Base-by-base conservation (phyloP, 2,113 vertebrate genomes). In the Dissostichus mawsoni region DNA sequence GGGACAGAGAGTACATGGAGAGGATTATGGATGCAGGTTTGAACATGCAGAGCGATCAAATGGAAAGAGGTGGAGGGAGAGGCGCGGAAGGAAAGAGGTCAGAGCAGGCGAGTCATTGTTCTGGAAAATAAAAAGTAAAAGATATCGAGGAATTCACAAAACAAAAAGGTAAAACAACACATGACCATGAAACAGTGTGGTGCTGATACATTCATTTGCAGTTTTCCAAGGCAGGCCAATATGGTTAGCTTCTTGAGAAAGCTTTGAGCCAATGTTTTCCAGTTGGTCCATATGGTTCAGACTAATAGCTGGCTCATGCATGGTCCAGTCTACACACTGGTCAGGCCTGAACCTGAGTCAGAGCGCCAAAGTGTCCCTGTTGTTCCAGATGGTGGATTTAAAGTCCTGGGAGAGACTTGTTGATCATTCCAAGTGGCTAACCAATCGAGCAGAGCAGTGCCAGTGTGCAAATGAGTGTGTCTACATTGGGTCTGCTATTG, bases 11-110 rank as follows among this genome's bases (percentile, higher is more conserved):
- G 56, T 36, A 76, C 55, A 55, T 52, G 45, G 25, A 36, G 72
- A 51, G 85, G 89, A 91, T 93, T 92, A 92, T 2, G 41, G 51
- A 7, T 20, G 61, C 78, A 82, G 85, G 87, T 89, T 78, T 80
- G 56, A 90, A 87, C 56, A 74, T 86, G 81, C 80, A 29, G 59
- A 25, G 52, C 8, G 17, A 59, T 58, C 79, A 85, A 88, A 79
- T 80, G 82, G 74, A 55, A 53, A 62, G 45, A 59, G 2, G 11
- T 65, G 41, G 17, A 73, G 74, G 14, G 20, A 77, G 64, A 20
- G 3, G 9, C 63, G 57, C 1, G 12, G 57, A 74, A 77, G 47
- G 36, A 74, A 79, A 51, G 33, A 74, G 82, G 74, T 80, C 41
- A 47, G 51, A 57, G 8, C 9, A 25, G 59, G 36, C 68, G 59